Base-by-base conservation (phyloP, 1,140 invertebrate genomes). In the Acarapis woodi region DNA sequence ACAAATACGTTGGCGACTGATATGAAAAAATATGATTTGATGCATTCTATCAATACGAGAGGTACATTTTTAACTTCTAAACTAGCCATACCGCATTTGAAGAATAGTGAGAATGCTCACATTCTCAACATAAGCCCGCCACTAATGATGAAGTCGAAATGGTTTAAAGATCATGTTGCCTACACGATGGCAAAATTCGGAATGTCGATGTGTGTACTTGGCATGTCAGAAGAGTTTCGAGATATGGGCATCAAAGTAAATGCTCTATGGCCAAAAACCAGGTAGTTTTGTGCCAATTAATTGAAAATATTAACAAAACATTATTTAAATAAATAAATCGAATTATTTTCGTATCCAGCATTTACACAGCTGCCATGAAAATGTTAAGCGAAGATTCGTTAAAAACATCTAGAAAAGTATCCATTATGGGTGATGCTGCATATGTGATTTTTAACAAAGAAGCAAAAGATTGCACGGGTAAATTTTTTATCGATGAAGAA, bases 131-230 rank as follows among this genome's bases (percentile, higher is more conserved):
- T 96, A 8, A 87, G 79, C 40, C 90, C 90, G 16, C 90, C 90
- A 2, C 55, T 97, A 8, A 82, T 73, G 50, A 66, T 97, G 68
- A 66, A 71, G 42, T 65, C 77, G 0, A 58, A 66, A 45, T 97
- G 90, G 87, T 97, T 97, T 53, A 65, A 67, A 38, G 65, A 73
- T 47, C 77, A 96, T 60, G 71, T 90, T 10, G 85, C 83, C 1
- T 97, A 96, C 53, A 94, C 88, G 0, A 93, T 96, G 68, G 77
- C 88, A 1, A 97, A 97, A 50, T 96, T 88, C 52, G 88, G 88
- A 15, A 97, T 99, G 90, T 90, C 82, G 1, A 82, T 97, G 79
- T 94, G 85, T 58, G 82, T 79, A 1, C 58, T 97, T 10, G 87
- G 90, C 26, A 90, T 94, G 82, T 62, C 79, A 28, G 77, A 76